Conservation (phyloP, 1,140 invertebrate genomes). For the Heliothis subflexa region DNA sequence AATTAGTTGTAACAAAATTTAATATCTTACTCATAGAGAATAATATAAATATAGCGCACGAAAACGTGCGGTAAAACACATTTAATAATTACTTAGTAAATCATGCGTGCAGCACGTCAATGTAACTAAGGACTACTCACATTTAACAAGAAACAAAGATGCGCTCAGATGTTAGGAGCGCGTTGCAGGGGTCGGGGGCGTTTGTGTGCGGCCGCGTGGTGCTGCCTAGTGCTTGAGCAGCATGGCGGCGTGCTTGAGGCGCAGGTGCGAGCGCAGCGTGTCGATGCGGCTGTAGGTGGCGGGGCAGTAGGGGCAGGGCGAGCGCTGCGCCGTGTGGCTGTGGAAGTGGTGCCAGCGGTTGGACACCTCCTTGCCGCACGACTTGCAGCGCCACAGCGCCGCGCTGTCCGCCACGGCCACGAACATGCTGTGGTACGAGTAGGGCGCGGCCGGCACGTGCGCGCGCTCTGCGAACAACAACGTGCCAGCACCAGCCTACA, state of each 20-base stretch:
- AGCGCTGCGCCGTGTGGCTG: constrained; percentile 92
- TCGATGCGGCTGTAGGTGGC: constrained; percentile 95
- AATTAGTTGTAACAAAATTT: constrained; percentile 64
- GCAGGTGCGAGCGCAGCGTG: constrained; percentile 91
- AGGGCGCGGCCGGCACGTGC: constrained; percentile 73
- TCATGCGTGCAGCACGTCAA: constrained; percentile 36
- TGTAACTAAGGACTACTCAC: constrained; percentile 61
- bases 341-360: constrained; percentile 95
- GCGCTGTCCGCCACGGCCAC: constrained; percentile 89
- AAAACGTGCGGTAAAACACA: constrained; percentile 77
- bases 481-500: constrained; percentile 46
- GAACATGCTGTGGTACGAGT: constrained; percentile 94
- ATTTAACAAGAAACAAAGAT: constrained; percentile 55
- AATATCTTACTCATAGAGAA: constrained; percentile 73
- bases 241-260: constrained; percentile 90
- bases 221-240: constrained; percentile 82
- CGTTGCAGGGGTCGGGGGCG: constrained; percentile 65
- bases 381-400: constrained; percentile 91
- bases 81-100: constrained; percentile 28
- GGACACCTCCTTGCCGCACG: constrained; percentile 94
- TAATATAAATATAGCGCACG: constrained; percentile 74
- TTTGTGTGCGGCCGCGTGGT: constrained; percentile 28
- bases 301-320: constrained; percentile 93
- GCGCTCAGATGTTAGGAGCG: constrained; percentile 27
- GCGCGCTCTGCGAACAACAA: constrained; percentile 72